Evolutionary conservation across 2,113 vertebrate genomes (phyloP).

Genomic region (Pithys albifrons): DNA sequence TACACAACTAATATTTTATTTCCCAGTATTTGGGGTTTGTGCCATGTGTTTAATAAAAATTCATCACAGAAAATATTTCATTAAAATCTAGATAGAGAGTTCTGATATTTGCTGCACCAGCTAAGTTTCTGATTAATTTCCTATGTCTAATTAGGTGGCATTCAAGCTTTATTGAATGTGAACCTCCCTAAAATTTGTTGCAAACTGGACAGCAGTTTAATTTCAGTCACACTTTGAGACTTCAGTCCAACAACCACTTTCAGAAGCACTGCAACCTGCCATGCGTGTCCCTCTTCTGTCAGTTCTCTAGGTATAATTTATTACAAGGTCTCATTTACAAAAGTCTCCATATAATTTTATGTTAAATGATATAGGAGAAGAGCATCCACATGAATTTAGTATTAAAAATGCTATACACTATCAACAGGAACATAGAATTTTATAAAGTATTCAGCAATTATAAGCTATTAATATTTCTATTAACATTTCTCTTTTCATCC

Average conservation of each 20-base stretch:
- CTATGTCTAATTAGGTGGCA: neutral
- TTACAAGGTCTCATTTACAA: constrained; percentile 38
- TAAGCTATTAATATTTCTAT: constrained; percentile 64
- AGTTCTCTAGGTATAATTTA: constrained; percentile 8
- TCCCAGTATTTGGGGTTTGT: neutral
- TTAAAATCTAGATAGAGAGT: neutral
- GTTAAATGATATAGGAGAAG: constrained; percentile 33
- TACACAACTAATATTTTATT: neutral
- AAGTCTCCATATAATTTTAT: constrained; percentile 47
- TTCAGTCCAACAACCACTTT: neutral
- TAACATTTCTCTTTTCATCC: constrained; percentile 30
- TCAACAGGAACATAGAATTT: constrained; percentile 56
- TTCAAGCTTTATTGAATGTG: neutral
- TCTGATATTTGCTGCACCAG: neutral
- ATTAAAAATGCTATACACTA: constrained; percentile 5
- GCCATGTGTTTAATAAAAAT: neutral
- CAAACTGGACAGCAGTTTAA: neutral
- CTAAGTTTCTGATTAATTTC: constrained; percentile 11
- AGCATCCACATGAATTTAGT: constrained; percentile 7
- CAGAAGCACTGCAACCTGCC: neutral
- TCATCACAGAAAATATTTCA: neutral
- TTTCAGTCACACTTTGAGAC: neutral
- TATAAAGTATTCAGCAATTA: constrained; percentile 49
- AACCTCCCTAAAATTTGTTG: neutral
- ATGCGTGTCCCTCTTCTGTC: neutral